Percentiles rank a stretch among this genome's conserved stretches.
Conservation (phyloP, 2,797 vertebrate genomes). For the Pangasius larnaudii region DNA sequence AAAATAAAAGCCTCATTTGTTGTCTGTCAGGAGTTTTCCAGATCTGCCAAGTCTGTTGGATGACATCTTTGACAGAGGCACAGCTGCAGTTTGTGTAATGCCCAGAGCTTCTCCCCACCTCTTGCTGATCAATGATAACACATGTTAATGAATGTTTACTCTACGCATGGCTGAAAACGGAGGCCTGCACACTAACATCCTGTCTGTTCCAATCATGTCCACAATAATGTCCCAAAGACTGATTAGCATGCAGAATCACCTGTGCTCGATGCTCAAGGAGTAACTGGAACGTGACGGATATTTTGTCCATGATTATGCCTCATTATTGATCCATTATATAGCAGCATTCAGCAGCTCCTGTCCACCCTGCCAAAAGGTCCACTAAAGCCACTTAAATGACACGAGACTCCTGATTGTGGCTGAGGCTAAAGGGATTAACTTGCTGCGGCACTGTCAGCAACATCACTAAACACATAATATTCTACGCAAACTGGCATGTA, state of each 20-base stretch:
- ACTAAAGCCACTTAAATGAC: neutral
- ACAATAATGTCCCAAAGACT: constrained; percentile 34
- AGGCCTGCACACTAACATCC: constrained; percentile 53
- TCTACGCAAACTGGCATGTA: no score
- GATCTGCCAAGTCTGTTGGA: constrained; percentile 13
- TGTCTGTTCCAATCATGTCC: constrained; percentile 64
- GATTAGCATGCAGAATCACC: constrained; percentile 37
- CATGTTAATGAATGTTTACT: constrained; percentile 71
- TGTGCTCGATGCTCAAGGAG: constrained; percentile 12
- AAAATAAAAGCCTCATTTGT: constrained; percentile 18
- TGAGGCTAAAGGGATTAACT: constrained; percentile 7
- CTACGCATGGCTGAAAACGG: constrained; percentile 59
- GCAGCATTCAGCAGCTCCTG: neutral
- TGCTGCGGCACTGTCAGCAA: neutral
- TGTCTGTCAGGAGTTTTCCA: constrained; percentile 7
- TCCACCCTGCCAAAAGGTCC: neutral
- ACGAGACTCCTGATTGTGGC: neutral
- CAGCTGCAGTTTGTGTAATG: constrained; percentile 27
- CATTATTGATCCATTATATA: constrained; percentile 26
- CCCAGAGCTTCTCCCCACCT: constrained; percentile 28
- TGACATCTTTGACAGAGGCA: constrained; percentile 23
- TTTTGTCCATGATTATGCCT: constrained; percentile 37
- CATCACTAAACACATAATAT: neutral
- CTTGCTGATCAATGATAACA: constrained; percentile 64
- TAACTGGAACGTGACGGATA: constrained; percentile 3